Evolutionary conservation across 2,888 invertebrate species (phyloP).

Genomic region (Drosophila monieri): DNA sequence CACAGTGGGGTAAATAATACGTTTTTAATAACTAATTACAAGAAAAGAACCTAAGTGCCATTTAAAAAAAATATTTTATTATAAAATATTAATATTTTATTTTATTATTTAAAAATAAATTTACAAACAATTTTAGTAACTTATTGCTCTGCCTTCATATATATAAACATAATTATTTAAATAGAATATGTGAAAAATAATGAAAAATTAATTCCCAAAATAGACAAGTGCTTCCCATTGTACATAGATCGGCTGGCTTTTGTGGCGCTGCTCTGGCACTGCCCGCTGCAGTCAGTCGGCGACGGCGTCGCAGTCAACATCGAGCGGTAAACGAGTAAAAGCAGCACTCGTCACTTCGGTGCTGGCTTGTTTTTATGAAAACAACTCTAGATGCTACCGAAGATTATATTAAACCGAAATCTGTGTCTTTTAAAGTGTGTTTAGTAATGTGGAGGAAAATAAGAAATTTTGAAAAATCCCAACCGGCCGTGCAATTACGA

Average conservation of each 20-base stretch:
- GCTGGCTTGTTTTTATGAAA: slow-evolving; percentile 5
- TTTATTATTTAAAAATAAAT: too few relatives aligned
- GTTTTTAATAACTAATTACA: neutral
- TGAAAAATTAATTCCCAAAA: neutral
- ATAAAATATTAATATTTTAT: too few relatives aligned
- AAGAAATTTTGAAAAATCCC: slow-evolving; percentile 16
- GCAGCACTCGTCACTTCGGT: neutral
- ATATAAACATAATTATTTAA: too few relatives aligned
- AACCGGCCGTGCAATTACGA: slow-evolving; percentile 65
- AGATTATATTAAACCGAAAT: slow-evolving; percentile 30
- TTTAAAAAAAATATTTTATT: too few relatives aligned
- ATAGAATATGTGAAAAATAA: too few relatives aligned
- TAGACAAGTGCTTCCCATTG: neutral
- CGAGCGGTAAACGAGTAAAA: slow-evolving; percentile 16
- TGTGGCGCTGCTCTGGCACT: slow-evolving; percentile 6
- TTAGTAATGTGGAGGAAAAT: slow-evolving; percentile 12
- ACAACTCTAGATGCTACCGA: neutral
- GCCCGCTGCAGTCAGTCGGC: slow-evolving; percentile 38
- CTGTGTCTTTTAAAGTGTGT: slow-evolving; percentile 24
- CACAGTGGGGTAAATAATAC: neutral
- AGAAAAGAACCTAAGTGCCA: neutral
- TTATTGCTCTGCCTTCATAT: too few relatives aligned
- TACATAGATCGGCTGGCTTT: slow-evolving; percentile 25
- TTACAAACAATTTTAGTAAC: too few relatives aligned
- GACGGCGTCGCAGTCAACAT: slow-evolving; percentile 70